Evolutionary conservation across 2,113 vertebrate genomes (phyloP), one percentile per base, ranked within the genome.

Genomic region (Calonectris borealis): DNA sequence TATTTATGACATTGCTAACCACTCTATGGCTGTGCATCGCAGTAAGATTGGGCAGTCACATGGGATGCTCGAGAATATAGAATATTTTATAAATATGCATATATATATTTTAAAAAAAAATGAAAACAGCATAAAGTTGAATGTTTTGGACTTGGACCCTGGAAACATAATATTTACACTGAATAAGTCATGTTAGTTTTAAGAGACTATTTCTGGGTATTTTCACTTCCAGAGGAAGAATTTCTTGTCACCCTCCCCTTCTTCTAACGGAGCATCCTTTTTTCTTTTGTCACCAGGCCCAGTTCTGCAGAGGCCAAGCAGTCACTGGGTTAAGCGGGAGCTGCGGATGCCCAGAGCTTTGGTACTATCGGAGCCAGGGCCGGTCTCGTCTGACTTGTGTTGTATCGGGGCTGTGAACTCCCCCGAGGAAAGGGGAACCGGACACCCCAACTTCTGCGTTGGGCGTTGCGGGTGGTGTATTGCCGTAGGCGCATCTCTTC

Each of bases 1-100:
- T 87, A 94, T 78, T 94, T 94, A 94, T 97, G 94, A 88, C 82
- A 83, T 70, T 70, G 79, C 70, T 95, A 94, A 94, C 71, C 51
- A 51, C 52, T 92, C 86, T 19, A 61, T 83, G 80, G 91, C 82
- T 96, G 93, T n/a, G 64, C 69, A 86, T 86, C 44, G 6, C 11
- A 60, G 69, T 75, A 78, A 95, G 85, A 76, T 69, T 82, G 86
- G 70, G 51, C 90, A 54, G 88, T 94, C 84, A 73, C 3, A 2
- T 60, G 77, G 70, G 86, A 71, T 87, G 69, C 66, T 79, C 0
- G 7, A 92, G 78, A 93, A 46, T 51, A 51, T 62, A 68, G 65
- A 64, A 16, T 72, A 57, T 90, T 85, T 94, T 88, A 75, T 96
- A 85, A 90, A 82, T 58, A 71, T 27, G 10, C 22, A 84, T 90